A percentile compares a stretch with the other conserved stretches of the same genome.
Evolutionary conservation across 2,888 invertebrate genomes (phyloP).

Genomic region (Eustalomyia histrio): DNA sequence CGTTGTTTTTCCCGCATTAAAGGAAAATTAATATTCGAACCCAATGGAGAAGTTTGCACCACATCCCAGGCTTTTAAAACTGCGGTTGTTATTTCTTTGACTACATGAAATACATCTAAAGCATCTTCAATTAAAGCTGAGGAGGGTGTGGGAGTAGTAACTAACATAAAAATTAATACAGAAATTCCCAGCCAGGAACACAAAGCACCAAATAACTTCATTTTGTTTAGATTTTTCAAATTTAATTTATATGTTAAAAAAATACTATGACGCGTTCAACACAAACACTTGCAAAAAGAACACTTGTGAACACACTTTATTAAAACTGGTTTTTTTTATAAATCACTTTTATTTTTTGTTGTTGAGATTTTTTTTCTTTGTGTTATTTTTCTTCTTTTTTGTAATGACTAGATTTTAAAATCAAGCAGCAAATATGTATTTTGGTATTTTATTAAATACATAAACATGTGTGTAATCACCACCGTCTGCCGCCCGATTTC

Average conservation of each 20-base stretch:
- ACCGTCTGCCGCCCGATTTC: slow-evolving; percentile 11
- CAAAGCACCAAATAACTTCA: slow-evolving; percentile 31
- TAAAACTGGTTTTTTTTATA: slow-evolving; percentile 16
- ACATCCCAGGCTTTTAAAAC: slow-evolving; percentile 84
- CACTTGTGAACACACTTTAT: slow-evolving; percentile 1
- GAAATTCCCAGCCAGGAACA: slow-evolving; percentile 17
- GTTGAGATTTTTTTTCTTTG: neutral
- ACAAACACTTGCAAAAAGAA: neutral
- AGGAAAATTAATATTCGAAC: slow-evolving; percentile 82
- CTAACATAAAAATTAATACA: slow-evolving; percentile 31
- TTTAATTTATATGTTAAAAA: slow-evolving; percentile 7
- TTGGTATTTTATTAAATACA: slow-evolving; percentile 1
- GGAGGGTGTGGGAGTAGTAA: slow-evolving; percentile 69
- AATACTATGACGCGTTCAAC: neutral
- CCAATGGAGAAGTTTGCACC: slow-evolving; percentile 81
- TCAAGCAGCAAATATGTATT: slow-evolving; percentile 14
- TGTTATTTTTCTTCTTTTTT: slow-evolving; percentile 9
- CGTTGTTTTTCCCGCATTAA: slow-evolving; percentile 83
- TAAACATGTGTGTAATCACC: slow-evolving; percentile 4
- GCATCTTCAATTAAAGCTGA: slow-evolving; percentile 82
- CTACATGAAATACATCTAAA: slow-evolving; percentile 82
- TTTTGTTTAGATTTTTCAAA: slow-evolving; percentile 33
- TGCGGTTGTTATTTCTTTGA: slow-evolving; percentile 83
- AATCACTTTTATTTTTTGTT: neutral
- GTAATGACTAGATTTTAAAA: slow-evolving; percentile 16